Conservation (phyloP, 30 jellyfish, hydroid and myxozoan species). For the Aurelia sp. region DNA sequence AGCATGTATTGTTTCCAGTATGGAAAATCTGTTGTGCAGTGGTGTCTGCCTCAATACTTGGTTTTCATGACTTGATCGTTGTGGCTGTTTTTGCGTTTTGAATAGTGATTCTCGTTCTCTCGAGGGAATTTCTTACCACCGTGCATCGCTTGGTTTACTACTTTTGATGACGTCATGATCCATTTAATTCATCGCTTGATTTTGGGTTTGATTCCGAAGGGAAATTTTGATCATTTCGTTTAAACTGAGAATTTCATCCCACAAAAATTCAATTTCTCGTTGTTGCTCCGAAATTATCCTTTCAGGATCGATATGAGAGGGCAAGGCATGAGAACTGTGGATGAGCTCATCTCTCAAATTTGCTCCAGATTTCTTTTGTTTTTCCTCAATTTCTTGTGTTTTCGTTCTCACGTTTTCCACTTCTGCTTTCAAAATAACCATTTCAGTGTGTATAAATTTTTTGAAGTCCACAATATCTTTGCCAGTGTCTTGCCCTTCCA, state of each 20-base stretch:
- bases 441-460: slow-evolving; percentile 21
- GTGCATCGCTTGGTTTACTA: slow-evolving; percentile 12
- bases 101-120: neutral
- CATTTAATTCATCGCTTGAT: neutral
- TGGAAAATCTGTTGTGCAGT: slow-evolving; percentile 22
- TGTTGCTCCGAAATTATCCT: slow-evolving; percentile 19
- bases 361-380: no score
- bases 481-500: slow-evolving; percentile 18
- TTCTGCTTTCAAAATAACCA: neutral
- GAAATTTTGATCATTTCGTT: slow-evolving; percentile 1
- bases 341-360: no score
- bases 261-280: slow-evolving; percentile 37
- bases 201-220: no score
- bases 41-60: slow-evolving; percentile 37
- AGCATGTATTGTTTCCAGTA: slow-evolving; percentile 19
- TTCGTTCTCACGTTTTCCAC: no score
- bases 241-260: slow-evolving; percentile 26
- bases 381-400: no score
- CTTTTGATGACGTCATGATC: slow-evolving; percentile 27
- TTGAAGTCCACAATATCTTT: slow-evolving; percentile 26
- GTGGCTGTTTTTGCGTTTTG: slow-evolving; percentile 7
- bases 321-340: no score
- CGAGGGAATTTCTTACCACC: neutral
- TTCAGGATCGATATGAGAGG: neutral
- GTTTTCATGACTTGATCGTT: slow-evolving; percentile 2